phyloP scores from a whole-genome alignment of 2,113 vertebrate species.

The Mesitornis unicolor region DNA sequence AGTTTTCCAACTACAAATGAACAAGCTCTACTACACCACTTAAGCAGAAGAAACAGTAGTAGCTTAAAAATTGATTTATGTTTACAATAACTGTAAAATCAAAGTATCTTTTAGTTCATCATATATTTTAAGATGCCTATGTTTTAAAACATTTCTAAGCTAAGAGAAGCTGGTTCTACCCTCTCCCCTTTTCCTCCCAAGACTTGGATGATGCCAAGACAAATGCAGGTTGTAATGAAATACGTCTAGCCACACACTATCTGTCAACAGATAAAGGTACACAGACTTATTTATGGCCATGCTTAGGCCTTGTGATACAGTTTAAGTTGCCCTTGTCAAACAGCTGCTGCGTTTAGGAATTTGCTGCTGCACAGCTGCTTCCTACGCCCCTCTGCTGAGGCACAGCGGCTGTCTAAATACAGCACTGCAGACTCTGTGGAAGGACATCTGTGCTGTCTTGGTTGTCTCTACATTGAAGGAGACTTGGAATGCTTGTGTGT shows the following conservation, averaged over 20 bases:
- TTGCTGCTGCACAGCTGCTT: slow-evolving; percentile 46
- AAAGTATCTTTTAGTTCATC: background rate
- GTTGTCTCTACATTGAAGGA: background rate
- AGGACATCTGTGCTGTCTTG: background rate
- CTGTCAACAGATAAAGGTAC: background rate
- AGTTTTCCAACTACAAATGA: background rate
- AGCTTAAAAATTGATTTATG: background rate
- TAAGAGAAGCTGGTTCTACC: background rate
- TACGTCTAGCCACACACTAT: background rate
- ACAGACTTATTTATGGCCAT: background rate
- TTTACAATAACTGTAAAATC: background rate
- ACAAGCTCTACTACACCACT: background rate
- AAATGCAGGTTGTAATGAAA: background rate
- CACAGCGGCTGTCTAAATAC: background rate
- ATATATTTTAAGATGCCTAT: background rate
- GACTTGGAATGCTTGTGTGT: background rate
- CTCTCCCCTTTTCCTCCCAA: background rate
- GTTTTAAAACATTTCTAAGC: background rate
- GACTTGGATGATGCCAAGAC: background rate
- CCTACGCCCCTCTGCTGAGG: background rate
- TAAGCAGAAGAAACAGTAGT: background rate
- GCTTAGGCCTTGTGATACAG: background rate
- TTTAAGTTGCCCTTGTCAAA: background rate
- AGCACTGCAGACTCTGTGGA: background rate
- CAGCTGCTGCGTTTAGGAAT: background rate